phyloP scores from a whole-genome alignment of 2,113 vertebrate genomes.

The Xenopus borealis region DNA sequence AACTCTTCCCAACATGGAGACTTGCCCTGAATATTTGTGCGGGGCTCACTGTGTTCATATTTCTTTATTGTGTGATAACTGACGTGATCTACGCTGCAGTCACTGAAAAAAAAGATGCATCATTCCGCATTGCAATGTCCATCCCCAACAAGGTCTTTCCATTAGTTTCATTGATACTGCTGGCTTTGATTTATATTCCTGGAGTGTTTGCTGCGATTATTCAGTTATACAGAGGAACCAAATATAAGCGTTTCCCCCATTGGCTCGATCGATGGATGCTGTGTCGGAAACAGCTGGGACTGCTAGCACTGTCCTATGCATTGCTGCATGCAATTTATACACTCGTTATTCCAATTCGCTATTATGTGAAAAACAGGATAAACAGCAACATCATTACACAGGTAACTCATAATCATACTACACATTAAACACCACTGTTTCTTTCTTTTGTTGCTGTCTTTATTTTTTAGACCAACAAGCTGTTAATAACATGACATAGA shows the following conservation, averaged over 20 bases:
- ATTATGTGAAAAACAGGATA: constrained; percentile 65
- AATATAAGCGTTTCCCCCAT: constrained; percentile 83
- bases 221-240: constrained; percentile 90
- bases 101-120: constrained; percentile 59
- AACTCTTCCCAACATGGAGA: constrained; percentile 91
- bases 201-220: constrained; percentile 83
- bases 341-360: constrained; percentile 78
- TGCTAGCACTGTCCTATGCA: constrained; percentile 82
- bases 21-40: constrained; percentile 73
- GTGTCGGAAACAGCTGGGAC: constrained; percentile 90
- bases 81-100: constrained; percentile 73
- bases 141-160: constrained; percentile 87
- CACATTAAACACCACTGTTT: too few relatives aligned
- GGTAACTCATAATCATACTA: constrained; percentile 60
- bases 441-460: too few relatives aligned
- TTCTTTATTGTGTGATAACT: constrained; percentile 71
- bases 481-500: too few relatives aligned
- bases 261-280: constrained; percentile 97
- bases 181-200: constrained; percentile 87
- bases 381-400: constrained; percentile 49
- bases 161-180: constrained; percentile 75
- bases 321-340: constrained; percentile 86
- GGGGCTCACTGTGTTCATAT: constrained; percentile 68
- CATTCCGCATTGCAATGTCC: constrained; percentile 78
- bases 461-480: too few relatives aligned